Conservation (phyloP, 2,888 invertebrate species). For the Melinaea marsaeus region DNA sequence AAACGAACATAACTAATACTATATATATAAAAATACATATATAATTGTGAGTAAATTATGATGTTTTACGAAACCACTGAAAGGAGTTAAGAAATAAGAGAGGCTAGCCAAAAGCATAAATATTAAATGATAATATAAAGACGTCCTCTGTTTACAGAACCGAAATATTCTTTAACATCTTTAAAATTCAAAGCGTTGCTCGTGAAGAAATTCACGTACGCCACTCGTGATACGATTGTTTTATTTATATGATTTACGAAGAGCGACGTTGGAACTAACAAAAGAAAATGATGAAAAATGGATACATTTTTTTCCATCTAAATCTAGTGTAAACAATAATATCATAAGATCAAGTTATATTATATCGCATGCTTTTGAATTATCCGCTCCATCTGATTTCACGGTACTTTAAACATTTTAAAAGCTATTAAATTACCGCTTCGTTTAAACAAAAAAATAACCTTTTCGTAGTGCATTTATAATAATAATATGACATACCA, state of each 20-base stretch:
- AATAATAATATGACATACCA: background rate
- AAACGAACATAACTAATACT: slow-evolving; percentile 36
- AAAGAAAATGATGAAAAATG: no score
- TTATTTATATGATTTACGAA: background rate
- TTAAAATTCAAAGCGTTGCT: slow-evolving; percentile 43
- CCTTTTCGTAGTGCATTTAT: background rate
- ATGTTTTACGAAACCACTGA: slow-evolving; percentile 45
- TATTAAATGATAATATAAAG: slow-evolving; percentile 41
- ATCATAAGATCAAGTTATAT: background rate
- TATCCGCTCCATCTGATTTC: slow-evolving; percentile 22
- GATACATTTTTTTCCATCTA: background rate
- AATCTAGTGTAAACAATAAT: background rate
- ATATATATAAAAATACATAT: slow-evolving; percentile 60
- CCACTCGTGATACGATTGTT: slow-evolving; percentile 13
- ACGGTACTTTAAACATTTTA: slow-evolving; percentile 18
- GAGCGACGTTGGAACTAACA: no score
- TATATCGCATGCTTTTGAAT: slow-evolving; percentile 17
- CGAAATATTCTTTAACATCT: slow-evolving; percentile 51
- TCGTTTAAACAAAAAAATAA: background rate
- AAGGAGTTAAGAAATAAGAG: slow-evolving; percentile 26
- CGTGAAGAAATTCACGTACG: slow-evolving; percentile 52
- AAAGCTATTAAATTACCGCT: background rate
- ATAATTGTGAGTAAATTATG: slow-evolving; percentile 44
- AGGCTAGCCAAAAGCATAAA: background rate
- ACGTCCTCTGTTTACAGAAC: slow-evolving; percentile 52